Percentiles rank a stretch among this genome's conserved stretches.
Conservation (phyloP, 2,113 vertebrate species). For the Lycaon pictus region DNA sequence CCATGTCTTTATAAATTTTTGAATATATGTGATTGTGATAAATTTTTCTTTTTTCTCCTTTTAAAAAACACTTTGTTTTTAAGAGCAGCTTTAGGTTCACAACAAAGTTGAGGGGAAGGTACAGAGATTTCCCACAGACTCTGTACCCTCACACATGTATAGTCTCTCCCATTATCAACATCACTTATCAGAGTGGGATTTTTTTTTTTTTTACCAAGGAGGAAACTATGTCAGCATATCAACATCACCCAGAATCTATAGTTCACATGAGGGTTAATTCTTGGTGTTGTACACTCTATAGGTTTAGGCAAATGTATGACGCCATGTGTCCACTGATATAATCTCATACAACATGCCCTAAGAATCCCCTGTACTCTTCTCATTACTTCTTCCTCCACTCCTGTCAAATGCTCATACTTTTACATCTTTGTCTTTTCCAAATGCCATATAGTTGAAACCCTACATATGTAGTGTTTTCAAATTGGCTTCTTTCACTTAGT, state of each 20-base stretch:
- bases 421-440: background rate
- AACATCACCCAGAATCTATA: background rate
- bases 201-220: background rate
- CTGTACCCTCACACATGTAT: too few species aligned
- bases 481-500: background rate
- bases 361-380: background rate
- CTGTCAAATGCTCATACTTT: too few species aligned
- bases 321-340: rapidly evolving
- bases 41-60: background rate
- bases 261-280: background rate
- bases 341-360: rapidly evolving
- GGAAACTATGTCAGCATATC: too few species aligned
- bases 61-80: background rate
- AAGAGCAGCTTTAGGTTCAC: background rate
- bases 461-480: background rate
- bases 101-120: background rate
- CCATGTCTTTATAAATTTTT: background rate
- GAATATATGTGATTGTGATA: background rate
- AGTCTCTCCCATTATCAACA: too few species aligned
- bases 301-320: background rate
- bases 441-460: background rate
- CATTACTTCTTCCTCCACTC: background rate
- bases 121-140: background rate
- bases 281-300: background rate
- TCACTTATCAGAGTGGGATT: background rate